Percentiles rank a stretch among this genome's conserved stretches.
Conservation (phyloP, 2,888 invertebrate genomes). For the Epirrhoe tristata region DNA sequence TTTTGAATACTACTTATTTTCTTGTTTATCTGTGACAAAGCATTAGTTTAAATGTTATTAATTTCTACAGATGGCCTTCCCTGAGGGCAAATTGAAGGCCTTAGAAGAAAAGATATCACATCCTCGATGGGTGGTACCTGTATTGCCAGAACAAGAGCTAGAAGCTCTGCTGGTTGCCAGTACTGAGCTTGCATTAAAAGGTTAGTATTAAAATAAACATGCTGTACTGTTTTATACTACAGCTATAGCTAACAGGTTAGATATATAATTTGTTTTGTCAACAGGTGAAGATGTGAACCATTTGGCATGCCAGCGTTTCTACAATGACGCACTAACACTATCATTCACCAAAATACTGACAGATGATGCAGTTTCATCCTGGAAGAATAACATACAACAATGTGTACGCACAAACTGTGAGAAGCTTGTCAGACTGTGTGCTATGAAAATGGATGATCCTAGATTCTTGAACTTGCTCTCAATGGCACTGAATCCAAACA, state of each 20-base stretch:
- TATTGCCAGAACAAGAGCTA: constrained; percentile 97
- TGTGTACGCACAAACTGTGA: constrained; percentile 97
- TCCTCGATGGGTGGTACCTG: constrained; percentile 98
- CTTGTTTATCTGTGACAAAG: not conserved
- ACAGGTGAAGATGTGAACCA: constrained; percentile 94
- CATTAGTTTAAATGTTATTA: not conserved
- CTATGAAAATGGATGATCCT: constrained; percentile 97
- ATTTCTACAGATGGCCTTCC: constrained; percentile 87
- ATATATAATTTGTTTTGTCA: constrained; percentile 6
- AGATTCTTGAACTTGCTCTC: constrained; percentile 96
- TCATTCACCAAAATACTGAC: constrained; percentile 98
- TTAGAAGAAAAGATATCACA: constrained; percentile 98
- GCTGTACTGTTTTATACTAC: too few species aligned
- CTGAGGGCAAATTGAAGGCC: constrained; percentile 93
- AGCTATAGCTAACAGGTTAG: too few species aligned
- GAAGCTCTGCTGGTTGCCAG: constrained; percentile 96
- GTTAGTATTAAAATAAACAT: constrained; percentile 17
- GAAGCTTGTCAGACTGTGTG: constrained; percentile 96
- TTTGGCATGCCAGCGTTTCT: constrained; percentile 96
- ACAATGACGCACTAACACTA: constrained; percentile 96
- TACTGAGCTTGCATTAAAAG: constrained; percentile 94
- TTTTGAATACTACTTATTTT: constrained; percentile 5
- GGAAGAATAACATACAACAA: constrained; percentile 98
- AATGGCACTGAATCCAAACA: constrained; percentile 97
- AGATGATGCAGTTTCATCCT: constrained; percentile 98